These are phyloP conservation scores for Acronicta alni DNA, from an alignment of 2,888 invertebrate genomes.

Conservation along the genomic window DNA sequence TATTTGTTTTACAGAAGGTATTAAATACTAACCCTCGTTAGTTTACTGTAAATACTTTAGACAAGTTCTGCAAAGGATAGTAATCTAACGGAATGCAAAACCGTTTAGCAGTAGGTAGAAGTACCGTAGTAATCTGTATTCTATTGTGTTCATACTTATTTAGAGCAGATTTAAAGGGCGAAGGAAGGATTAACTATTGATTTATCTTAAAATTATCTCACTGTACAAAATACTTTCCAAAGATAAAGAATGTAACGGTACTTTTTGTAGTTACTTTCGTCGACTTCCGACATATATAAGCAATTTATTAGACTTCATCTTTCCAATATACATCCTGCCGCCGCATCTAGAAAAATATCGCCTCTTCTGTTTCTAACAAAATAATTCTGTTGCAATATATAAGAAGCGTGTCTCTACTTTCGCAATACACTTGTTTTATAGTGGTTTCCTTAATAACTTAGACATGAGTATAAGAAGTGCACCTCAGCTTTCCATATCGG, in stretches of 20 bases:
- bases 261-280: neutral
- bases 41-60: conserved; percentile 2
- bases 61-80: neutral
- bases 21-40: neutral
- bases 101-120: neutral
- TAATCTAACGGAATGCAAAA: conserved; percentile 1
- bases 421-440: conserved; percentile 44
- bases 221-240: too few species aligned
- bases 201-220: neutral
- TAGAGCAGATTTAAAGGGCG: neutral
- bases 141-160: neutral
- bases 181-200: neutral
- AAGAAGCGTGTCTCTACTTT: conserved; percentile 39
- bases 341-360: conserved; percentile 31
- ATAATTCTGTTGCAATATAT: conserved; percentile 45
- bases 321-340: conserved; percentile 9
- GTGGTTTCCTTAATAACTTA: conserved; percentile 48
- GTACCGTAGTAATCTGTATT: conserved; percentile 4
- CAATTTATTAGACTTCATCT: neutral
- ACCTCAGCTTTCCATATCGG: conserved; percentile 49
- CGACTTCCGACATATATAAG: neutral
- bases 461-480: conserved; percentile 52
- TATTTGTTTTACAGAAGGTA: too few species aligned
- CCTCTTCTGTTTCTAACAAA: conserved; percentile 35
- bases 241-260: neutral